Base-by-base conservation (phyloP, 2,797 vertebrate species). In the Philypnodon macrostomus region DNA sequence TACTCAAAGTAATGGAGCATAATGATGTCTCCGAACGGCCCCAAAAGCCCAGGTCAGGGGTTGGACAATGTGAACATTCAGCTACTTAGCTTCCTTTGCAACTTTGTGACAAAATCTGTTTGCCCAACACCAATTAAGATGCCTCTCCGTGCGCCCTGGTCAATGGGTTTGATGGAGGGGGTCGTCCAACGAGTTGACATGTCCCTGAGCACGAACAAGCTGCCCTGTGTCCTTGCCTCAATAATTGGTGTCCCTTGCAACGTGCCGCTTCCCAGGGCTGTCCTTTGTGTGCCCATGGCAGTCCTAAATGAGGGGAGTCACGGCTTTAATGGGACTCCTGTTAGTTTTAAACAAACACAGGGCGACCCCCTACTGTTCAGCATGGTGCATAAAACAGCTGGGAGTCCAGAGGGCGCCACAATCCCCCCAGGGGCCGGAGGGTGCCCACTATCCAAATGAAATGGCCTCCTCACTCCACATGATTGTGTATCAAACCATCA, bases 111-210 rank as follows among this genome's bases (percentile, higher is more conserved):
- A 90, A 91, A 92, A 90, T 90, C 80, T 92, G 88, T 92, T 92
- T 92, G 88, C 84, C 90, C 90, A 92, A 92, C 90, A 92, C 89
- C 90, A 92, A 92, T 92, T 92, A 91, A 87, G 87, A 88, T 87
- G 87, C 86, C 85, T 88, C 85, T 87, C 80, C 59, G 68, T 83
- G 73, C 67, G 54, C 80, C 79, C 60, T 79, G 76, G 84, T 91
- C 87, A 91, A 89, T 90, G 85, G 87, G 87, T 89, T 91, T 91
- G 89, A 91, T 77, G 85, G 85, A 85, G 84, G 81, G 85, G 88
- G 86, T 84, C 77, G 75, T 90, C 88, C 86, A 83, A 80, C 80
- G 79, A 87, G 69, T 83, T 90, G 89, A 91, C 90, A 88, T 89
- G 87, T 88, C 86, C 83, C 84, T 89, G 84, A 88, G 88, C 84